Percentiles rank a stretch among this genome's conserved stretches.
Conservation (phyloP, 2,113 vertebrate species). For the Gorsachius goisagi region DNA sequence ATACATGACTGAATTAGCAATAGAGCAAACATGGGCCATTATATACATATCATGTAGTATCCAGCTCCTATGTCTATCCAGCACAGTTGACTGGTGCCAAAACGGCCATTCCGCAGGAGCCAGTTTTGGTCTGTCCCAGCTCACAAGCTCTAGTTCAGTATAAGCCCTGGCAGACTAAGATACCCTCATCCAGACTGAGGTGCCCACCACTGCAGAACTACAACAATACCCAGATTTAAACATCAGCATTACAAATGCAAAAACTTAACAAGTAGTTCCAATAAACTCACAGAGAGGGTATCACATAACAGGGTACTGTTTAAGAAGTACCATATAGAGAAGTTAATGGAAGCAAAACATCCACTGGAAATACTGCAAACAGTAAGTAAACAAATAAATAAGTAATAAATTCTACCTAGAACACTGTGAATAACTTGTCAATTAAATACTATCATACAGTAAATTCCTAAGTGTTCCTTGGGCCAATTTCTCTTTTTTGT, state of each 20-base stretch:
- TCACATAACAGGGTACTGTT: background rate
- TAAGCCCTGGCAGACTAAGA: background rate
- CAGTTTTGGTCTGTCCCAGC: background rate
- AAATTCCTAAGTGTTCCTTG: background rate
- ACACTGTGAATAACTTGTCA: background rate
- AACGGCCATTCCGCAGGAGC: background rate
- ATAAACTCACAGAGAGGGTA: background rate
- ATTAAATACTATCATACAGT: background rate
- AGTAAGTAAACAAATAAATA: too few relatives aligned
- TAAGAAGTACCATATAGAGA: background rate
- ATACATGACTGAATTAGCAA: background rate
- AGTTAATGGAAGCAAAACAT: background rate
- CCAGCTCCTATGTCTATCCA: accelerated
- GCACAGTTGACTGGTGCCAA: accelerated
- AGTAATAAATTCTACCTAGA: background rate
- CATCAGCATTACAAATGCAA: background rate
- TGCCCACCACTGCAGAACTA: background rate
- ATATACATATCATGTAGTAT: background rate
- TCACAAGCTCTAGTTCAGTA: background rate
- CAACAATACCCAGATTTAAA: background rate
- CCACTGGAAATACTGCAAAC: background rate
- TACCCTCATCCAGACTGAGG: background rate
- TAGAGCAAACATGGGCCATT: background rate
- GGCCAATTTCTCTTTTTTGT: background rate
- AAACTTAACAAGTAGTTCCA: background rate